Evolutionary conservation across 1,140 invertebrate species (phyloP).

Genomic region (Trialeurodes vaporariorum): DNA sequence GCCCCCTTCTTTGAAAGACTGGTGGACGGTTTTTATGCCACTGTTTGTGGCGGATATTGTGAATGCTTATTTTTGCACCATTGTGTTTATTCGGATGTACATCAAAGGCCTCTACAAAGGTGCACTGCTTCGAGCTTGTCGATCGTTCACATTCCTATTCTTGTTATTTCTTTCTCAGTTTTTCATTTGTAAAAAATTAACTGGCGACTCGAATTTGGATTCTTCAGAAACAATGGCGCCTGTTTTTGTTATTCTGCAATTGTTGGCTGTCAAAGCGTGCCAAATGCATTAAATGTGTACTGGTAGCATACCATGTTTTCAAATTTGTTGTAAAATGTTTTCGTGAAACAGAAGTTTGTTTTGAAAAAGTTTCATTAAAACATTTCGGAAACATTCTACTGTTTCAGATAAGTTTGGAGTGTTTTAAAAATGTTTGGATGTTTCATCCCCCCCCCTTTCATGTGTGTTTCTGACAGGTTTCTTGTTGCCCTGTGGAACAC

Average conservation of each 20-base stretch:
- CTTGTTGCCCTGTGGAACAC: too few species aligned
- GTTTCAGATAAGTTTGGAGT: too few species aligned
- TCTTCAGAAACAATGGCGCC: slow-evolving; percentile 88
- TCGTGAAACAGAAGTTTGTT: too few species aligned
- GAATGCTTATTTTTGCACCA: slow-evolving; percentile 87
- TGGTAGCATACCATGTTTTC: too few species aligned
- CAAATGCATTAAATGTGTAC: slow-evolving; percentile 52
- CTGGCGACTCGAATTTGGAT: slow-evolving; percentile 62
- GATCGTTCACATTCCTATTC: slow-evolving; percentile 72
- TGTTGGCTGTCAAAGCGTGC: slow-evolving; percentile 84
- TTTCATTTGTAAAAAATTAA: slow-evolving; percentile 77
- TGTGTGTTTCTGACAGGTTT: too few species aligned
- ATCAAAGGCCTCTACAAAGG: slow-evolving; percentile 64
- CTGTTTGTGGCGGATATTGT: slow-evolving; percentile 83
- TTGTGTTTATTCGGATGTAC: slow-evolving; percentile 86
- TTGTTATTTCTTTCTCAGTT: slow-evolving; percentile 87
- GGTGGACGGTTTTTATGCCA: slow-evolving; percentile 81
- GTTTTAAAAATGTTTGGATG: too few species aligned
- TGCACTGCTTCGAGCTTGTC: slow-evolving; percentile 64
- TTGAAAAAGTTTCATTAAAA: too few species aligned
- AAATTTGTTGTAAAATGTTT: too few species aligned
- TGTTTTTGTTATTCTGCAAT: slow-evolving; percentile 76
- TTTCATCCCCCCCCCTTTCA: too few species aligned
- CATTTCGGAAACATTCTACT: too few species aligned
- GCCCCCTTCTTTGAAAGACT: slow-evolving; percentile 39